phyloP scores from a whole-genome alignment of 2,888 invertebrate species.

The Diarsia brunnea region DNA sequence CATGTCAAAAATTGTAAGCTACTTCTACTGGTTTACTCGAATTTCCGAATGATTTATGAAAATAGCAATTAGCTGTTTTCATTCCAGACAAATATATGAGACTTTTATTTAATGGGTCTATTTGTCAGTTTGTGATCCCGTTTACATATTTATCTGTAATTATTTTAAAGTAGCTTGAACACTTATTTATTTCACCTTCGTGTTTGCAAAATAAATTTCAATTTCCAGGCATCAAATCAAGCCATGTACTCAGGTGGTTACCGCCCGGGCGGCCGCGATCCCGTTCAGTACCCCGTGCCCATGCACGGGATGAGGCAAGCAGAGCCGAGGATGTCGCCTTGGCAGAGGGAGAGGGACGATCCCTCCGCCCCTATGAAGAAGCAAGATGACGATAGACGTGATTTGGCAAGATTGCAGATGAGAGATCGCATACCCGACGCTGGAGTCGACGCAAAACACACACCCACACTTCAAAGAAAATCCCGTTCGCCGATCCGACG shows the following conservation, averaged over 20 bases:
- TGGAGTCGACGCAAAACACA: slow-evolving; percentile 40
- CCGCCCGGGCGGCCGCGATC: slow-evolving; percentile 76
- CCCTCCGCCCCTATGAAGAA: slow-evolving; percentile 67
- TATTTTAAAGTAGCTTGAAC: slow-evolving; percentile 35
- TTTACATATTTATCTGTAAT: slow-evolving; percentile 9
- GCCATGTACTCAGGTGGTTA: slow-evolving; percentile 86
- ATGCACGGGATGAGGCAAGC: slow-evolving; percentile 65
- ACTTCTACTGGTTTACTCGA: neutral
- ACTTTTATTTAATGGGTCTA: neutral
- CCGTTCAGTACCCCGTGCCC: slow-evolving; percentile 69
- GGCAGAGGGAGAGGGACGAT: slow-evolving; percentile 79
- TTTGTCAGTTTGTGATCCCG: slow-evolving; percentile 9
- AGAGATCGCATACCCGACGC: slow-evolving; percentile 65
- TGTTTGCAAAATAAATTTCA: slow-evolving; percentile 84
- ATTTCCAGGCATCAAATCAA: slow-evolving; percentile 87
- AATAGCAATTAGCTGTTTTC: neutral
- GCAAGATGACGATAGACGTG: slow-evolving; percentile 75
- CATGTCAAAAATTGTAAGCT: neutral
- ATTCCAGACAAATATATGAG: neutral
- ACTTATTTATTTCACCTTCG: slow-evolving; percentile 47
- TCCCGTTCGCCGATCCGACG: slow-evolving; percentile 81
- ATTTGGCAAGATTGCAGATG: slow-evolving; percentile 51
- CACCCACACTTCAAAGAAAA: slow-evolving; percentile 59
- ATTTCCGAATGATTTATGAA: slow-evolving; percentile 1
- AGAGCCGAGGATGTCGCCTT: slow-evolving; percentile 68